These are phyloP conservation scores for Gnathonemus longibarbis DNA, from an alignment of 2,113 vertebrate genomes.

Conservation along the genomic window DNA sequence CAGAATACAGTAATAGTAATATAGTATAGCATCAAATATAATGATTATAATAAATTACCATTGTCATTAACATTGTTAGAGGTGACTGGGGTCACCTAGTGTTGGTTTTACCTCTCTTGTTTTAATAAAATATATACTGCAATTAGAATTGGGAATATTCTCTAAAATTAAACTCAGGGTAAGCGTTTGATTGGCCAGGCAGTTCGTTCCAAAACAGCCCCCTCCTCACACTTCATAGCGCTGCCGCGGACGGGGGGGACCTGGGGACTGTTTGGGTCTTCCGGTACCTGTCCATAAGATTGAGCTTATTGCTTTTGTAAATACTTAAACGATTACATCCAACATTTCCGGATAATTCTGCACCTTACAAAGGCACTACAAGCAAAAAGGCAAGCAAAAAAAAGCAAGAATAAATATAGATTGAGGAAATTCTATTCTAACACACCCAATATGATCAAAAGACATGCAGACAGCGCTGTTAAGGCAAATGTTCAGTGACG, in stretches of 20 bases:
- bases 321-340: not conserved
- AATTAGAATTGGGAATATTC: not conserved
- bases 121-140: not conserved
- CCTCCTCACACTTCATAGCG: not conserved
- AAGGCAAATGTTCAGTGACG: slow-evolving; percentile 4
- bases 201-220: not conserved
- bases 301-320: not conserved
- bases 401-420: not conserved
- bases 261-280: not conserved
- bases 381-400: not conserved
- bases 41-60: not conserved
- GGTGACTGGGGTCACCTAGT: not conserved
- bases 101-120: not conserved
- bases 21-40: not conserved
- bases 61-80: not conserved
- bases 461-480: not conserved
- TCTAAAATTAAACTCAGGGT: not conserved
- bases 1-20: not conserved
- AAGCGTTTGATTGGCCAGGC: not conserved
- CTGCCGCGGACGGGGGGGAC: not conserved
- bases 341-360: not conserved
- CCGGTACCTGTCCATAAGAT: not conserved
- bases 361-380: not conserved
- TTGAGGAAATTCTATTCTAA: not conserved
- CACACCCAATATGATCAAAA: not conserved